phyloP scores from a whole-genome alignment of 2,113 vertebrate species.

The Megatriorchis doriae region DNA sequence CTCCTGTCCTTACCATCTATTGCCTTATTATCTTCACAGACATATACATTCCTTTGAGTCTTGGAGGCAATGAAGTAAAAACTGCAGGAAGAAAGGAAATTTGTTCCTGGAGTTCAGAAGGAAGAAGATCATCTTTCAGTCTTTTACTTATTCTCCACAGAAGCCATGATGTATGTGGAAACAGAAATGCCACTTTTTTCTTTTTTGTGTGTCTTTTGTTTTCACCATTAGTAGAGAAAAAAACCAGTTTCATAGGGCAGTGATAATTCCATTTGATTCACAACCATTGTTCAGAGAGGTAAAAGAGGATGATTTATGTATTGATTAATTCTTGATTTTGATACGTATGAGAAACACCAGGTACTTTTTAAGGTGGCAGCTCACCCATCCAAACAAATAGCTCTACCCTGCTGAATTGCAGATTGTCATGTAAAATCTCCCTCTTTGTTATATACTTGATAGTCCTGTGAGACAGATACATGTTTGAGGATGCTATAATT shows the following conservation, averaged over 20 bases:
- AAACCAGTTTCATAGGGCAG: background rate
- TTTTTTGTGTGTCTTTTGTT: background rate
- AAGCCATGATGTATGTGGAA: background rate
- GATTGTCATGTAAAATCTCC: background rate
- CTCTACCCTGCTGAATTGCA: background rate
- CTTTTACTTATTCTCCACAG: background rate
- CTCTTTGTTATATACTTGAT: background rate
- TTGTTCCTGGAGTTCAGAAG: background rate
- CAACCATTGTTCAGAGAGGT: background rate
- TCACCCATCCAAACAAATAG: background rate
- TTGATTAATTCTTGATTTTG: background rate
- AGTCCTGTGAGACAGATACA: background rate
- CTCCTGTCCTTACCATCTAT: background rate
- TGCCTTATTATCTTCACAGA: background rate
- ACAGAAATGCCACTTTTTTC: rapidly evolving
- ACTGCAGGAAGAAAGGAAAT: background rate
- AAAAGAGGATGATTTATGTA: background rate
- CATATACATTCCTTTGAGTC: background rate
- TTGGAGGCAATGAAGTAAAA: background rate
- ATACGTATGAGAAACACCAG: background rate
- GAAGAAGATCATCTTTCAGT: background rate
- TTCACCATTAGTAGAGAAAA: background rate
- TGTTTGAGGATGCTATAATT: background rate
- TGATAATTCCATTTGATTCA: background rate
- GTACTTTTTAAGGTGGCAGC: background rate